Evolutionary conservation across 2,888 invertebrate species (phyloP).

Genomic region (Xiphydria camelus): DNA sequence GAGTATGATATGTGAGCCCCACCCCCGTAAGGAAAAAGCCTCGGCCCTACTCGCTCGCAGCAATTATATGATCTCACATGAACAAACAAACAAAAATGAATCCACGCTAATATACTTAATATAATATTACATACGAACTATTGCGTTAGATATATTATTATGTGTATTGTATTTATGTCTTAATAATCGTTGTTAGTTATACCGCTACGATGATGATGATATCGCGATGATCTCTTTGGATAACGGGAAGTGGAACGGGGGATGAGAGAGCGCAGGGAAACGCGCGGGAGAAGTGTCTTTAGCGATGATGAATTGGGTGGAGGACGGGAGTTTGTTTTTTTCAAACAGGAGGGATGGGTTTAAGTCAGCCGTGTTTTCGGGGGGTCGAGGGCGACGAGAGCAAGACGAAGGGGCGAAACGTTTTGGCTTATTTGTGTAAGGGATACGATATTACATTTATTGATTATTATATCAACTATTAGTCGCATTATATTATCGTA

Average conservation of each 20-base stretch:
- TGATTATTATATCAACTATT: conserved; percentile 48
- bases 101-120: conserved; percentile 43
- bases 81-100: conserved; percentile 9
- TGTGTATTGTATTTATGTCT: conserved; percentile 54
- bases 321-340: too few species aligned
- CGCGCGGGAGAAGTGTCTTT: conserved; percentile 1
- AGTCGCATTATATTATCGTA: conserved; percentile 47
- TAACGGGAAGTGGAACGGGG: background rate
- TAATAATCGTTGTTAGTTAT: conserved; percentile 55
- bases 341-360: background rate
- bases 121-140: conserved; percentile 50
- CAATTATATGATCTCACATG: conserved; percentile 25
- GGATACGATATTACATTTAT: conserved; percentile 48
- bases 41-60: conserved; percentile 26
- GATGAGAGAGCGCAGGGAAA: conserved; percentile 9
- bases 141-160: conserved; percentile 51
- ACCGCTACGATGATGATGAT: conserved; percentile 35
- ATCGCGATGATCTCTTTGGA: too few species aligned
- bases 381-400: background rate
- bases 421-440: conserved; percentile 43
- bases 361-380: background rate
- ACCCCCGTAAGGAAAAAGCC: too few species aligned
- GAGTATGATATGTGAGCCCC: conserved; percentile 25
- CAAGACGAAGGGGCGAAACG: conserved; percentile 13
- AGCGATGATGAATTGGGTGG: too few species aligned